phyloP scores from a whole-genome alignment of 2,797 vertebrate genomes.

The Scleropages formosus region DNA sequence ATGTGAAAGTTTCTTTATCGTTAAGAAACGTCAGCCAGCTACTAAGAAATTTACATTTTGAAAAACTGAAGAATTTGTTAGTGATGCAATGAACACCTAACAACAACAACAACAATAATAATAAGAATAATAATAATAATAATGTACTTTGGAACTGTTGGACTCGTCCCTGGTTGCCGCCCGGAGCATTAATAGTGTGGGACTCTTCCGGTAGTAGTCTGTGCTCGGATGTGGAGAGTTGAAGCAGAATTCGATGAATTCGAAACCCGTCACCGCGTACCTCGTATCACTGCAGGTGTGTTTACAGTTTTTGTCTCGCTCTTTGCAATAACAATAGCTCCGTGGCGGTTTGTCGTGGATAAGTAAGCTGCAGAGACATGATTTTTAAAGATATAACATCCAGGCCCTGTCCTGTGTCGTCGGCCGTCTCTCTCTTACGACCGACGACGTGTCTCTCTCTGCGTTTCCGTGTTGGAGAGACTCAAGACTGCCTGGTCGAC shows the following conservation, averaged over 20 bases:
- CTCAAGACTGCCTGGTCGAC: no score
- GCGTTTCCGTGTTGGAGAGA: no score
- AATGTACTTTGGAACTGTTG: constrained; percentile 28
- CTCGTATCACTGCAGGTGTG: constrained; percentile 15
- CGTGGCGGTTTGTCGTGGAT: not conserved
- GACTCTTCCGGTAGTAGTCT: constrained; percentile 28
- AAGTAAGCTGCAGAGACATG: not conserved
- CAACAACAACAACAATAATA: no score
- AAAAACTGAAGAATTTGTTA: no score
- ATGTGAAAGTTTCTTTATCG: no score
- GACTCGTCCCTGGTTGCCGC: not conserved
- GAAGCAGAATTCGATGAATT: constrained; percentile 11
- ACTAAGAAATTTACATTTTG: no score
- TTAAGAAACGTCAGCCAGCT: no score
- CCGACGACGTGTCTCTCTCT: constrained; percentile 7
- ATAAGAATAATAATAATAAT: no score
- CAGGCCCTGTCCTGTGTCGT: constrained; percentile 2
- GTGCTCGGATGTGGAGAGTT: not conserved
- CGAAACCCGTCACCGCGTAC: constrained; percentile 3
- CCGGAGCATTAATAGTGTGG: constrained; percentile 25
- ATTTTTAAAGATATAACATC: not conserved
- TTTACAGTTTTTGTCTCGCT: not conserved
- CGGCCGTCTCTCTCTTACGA: no score
- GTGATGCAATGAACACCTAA: no score
- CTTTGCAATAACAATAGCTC: not conserved